Evolutionary conservation across 2,888 invertebrate genomes (phyloP), one percentile per base, ranked within the genome.

Genomic region (Colostygia pectinataria): DNA sequence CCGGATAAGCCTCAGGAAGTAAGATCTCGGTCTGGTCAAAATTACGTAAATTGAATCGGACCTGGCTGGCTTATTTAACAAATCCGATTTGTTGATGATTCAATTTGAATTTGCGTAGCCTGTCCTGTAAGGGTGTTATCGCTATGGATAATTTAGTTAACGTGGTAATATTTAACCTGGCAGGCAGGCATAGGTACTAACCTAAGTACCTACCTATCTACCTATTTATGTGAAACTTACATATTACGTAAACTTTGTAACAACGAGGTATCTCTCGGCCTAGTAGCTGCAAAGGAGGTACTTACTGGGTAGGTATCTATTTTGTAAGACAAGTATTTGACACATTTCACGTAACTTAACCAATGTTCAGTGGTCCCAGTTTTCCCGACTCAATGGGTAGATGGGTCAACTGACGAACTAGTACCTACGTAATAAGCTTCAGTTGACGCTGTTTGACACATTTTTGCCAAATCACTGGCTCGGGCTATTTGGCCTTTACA

Each of bases 101-200:
- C 75, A 73, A 77, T 77, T 68, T 65, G 50, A 65, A 80, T 81
- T 77, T 77, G 68, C 79, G 76, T 80, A 77, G 77, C 73, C 75
- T 67, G 66, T 25, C 73, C 75, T 67, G 66, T 25, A 2, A 25
- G 25, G 1, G 24, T 24, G 24, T 25, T 25, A 25, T 2, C 25
- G n/a, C 25, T n/a, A 8, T 25, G 25, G 5, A 5, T 5, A 6
- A 6, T 5, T n/a, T n/a, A n/a, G n/a, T n/a, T n/a, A n/a, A n/a
- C n/a, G n/a, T n/a, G n/a, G n/a, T n/a, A n/a, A n/a, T n/a, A n/a
- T n/a, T n/a, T n/a, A n/a, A n/a, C n/a, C n/a, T n/a, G n/a, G n/a
- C n/a, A n/a, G 20, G 6, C 20, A 2, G 4, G 6, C 20, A 1
- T 20, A 5, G 20, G 20, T 20, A 4, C 20, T n/a, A 2, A 4